Evolutionary conservation across 92 coral and sea anemone species (phyloP), one percentile per base, ranked within the genome.

Genomic region (Paragorgia papillata): DNA sequence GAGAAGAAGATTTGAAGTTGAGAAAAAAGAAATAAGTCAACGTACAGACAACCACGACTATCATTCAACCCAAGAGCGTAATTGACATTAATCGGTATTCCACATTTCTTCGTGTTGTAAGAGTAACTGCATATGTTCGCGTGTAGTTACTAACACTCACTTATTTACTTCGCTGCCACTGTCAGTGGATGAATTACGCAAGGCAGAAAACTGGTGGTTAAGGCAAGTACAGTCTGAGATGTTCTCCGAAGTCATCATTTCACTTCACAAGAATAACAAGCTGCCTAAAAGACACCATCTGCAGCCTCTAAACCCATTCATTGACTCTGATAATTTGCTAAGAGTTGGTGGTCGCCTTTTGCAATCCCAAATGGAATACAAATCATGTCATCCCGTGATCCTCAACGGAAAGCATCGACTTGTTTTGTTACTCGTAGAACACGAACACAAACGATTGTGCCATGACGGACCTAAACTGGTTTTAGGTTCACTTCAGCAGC

Each of bases 401-500:
- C 80, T 87, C 6, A 77, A 50, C 69, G 75, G 79, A 13, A 79
- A 84, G 46, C 78, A 88, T 58, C 73, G 33, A 12, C 80, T 83
- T 53, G 61, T 84, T 1, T 21, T 63, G 19, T 75, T 83, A 59
- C 43, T 83, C 19, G 64, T 84, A n/a, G 27, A 67, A 26, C 59
- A 57, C n/a, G 86, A 84, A 44, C 88, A 84, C 74, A 64, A 37
- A 58, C 80, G 83, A 14, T 32, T 73, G 73, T 80, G 83, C 33
- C 92, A 88, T 60, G 89, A 79, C 10, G 88, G 86, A 18, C 86
- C 92, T 10, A 80, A 88, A 48, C 86, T 88, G 19, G 26, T 58
- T 49, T 44, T 80, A 7, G 91, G 69, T 46, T 79, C 84, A 8
- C 62, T 87, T 18, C 85, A 79, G 79, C 63, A 84, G 28, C 80